Evolutionary conservation across 2,113 vertebrate species (phyloP), one percentile per base, ranked within the genome.

Genomic region (Syngnathus scovelli): DNA sequence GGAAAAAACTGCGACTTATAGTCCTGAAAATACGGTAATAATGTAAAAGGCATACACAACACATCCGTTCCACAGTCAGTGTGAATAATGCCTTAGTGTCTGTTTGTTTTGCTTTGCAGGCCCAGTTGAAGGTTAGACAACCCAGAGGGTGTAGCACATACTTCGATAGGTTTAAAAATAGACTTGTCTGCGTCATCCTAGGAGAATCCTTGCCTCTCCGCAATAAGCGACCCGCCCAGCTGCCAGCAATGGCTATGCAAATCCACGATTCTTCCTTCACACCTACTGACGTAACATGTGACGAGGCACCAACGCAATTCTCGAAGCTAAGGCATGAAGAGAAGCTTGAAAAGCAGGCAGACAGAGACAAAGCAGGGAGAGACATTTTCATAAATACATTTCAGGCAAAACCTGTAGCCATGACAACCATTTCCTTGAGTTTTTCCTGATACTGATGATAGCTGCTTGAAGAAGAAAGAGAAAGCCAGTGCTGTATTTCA

Each of bases 151-250:
- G 82, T 80, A 54, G 78, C 78, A 76, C 79, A 84, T 78, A 83
- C 77, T 82, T 85, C 74, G 83, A 61, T 76, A 78, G 75, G 72
- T 80, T 78, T 90, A 90, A 86, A 87, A 87, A 90, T 89, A 89
- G 85, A 79, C 54, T 56, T 81, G 78, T 72, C 82, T 87, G 81
- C 79, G 66, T 88, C 88, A 86, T 71, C 76, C 15, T 43, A 82
- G 86, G 84, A 89, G 84, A 88, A 88, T 87, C 83, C 88, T 76
- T 9, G 10, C 70, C 67, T 59, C 77, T 63, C 62, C 1, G 36
- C 59, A 48, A 15, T 3, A 71, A 69, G 39, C 39, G 68, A 51
- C 18, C 69, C 75, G 66, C 44, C 76, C 73, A 70, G 75, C 52
- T 64, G 80, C 76, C 54, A 75, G 67, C 41, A 46, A 64, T 76